A percentile compares a stretch with the other conserved stretches of the same genome.
phyloP scores from a whole-genome alignment of 2,888 invertebrate species.

The Microplitis deprimator region DNA sequence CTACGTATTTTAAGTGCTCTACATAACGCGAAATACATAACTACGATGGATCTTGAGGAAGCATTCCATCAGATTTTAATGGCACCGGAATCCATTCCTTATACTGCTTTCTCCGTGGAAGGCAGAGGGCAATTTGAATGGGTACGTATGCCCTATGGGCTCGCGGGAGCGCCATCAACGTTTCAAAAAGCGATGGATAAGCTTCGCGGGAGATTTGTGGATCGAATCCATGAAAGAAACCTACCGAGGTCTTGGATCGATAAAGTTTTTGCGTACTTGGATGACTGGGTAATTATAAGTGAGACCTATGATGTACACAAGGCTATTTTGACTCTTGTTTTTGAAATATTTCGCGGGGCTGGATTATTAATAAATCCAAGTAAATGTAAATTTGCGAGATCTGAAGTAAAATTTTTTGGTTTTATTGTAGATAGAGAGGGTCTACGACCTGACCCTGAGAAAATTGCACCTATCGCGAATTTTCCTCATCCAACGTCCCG shows the following conservation, averaged over 20 bases:
- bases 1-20: not conserved
- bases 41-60: not conserved
- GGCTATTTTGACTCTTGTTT: not conserved
- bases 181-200: too few relatives aligned
- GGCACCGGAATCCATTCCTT: not conserved
- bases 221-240: too few relatives aligned
- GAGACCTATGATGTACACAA: not conserved
- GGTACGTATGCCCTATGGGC: not conserved
- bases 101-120: not conserved
- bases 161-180: too few relatives aligned
- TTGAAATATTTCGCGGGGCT: slow-evolving; percentile 27
- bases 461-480: not conserved
- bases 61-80: not conserved
- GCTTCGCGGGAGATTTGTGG: too few relatives aligned
- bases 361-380: slow-evolving; percentile 41
- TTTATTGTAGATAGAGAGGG: slow-evolving; percentile 18
- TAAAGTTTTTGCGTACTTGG: not conserved
- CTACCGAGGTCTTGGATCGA: not conserved
- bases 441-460: not conserved
- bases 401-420: slow-evolving; percentile 43
- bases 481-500: not conserved
- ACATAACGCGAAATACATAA: not conserved
- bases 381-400: slow-evolving; percentile 45
- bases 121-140: not conserved
- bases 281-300: not conserved